Evolutionary conservation across 2,113 vertebrate genomes (phyloP).

Genomic region (Gadus chalcogrammus): DNA sequence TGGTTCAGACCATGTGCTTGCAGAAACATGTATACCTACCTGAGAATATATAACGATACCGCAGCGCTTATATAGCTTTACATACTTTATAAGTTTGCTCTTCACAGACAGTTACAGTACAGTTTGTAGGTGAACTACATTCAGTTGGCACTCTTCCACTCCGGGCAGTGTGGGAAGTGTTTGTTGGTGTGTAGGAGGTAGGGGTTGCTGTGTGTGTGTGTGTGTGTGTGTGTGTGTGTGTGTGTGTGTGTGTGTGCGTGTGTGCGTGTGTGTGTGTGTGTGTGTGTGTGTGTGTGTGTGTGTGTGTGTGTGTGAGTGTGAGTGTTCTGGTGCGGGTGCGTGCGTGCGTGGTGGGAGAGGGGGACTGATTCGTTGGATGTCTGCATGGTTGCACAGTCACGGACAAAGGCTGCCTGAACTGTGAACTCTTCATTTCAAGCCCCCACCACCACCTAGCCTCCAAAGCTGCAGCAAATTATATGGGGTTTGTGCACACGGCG

Average conservation of each 20-base stretch:
- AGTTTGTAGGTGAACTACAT: no score
- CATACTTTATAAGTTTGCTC: no score
- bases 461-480: slow-evolving; percentile 50
- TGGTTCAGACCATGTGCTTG: no score
- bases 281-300: no score
- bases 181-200: background rate
- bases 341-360: slow-evolving; percentile 41
- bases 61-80: no score
- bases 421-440: slow-evolving; percentile 64
- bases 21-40: no score
- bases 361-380: slow-evolving; percentile 61
- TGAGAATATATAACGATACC: no score
- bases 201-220: no score
- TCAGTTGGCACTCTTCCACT: slow-evolving; percentile 30
- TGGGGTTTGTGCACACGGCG: slow-evolving; percentile 16
- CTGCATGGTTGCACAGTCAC: slow-evolving; percentile 70
- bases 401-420: slow-evolving; percentile 74
- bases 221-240: no score
- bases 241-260: no score
- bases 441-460: slow-evolving; percentile 49
- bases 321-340: no score
- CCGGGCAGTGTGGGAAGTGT: slow-evolving; percentile 49
- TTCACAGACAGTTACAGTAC: no score
- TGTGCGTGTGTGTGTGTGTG: background rate
- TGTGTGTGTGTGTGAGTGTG: background rate